Evolutionary conservation across 2,797 vertebrate species (phyloP).

Genomic region (Sparus aurata): DNA sequence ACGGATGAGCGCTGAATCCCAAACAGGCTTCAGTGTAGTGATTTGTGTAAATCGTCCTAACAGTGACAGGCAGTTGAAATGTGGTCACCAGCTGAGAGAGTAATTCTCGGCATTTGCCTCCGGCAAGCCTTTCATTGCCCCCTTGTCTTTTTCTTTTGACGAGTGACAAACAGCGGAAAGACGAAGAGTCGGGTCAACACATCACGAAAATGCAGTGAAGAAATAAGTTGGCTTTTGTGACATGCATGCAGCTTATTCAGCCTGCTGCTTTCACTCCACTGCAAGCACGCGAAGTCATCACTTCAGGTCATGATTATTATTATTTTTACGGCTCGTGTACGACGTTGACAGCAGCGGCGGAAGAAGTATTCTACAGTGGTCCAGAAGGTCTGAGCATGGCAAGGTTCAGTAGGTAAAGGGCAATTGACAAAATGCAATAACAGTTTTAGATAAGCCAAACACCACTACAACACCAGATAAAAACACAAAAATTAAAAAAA

Average conservation of each 20-base stretch:
- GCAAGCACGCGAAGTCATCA: background rate
- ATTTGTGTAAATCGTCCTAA: conserved; percentile 12
- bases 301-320: background rate
- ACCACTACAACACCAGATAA: too few relatives aligned
- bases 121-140: conserved; percentile 1
- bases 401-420: too few relatives aligned
- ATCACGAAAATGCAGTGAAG: conserved; percentile 12
- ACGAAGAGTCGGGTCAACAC: background rate
- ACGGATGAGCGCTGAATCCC: conserved; percentile 1
- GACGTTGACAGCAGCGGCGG: background rate
- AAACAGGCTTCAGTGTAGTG: conserved; percentile 6
- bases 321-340: background rate
- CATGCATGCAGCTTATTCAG: background rate
- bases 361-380: too few relatives aligned
- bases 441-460: too few relatives aligned
- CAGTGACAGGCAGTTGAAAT: conserved; percentile 4
- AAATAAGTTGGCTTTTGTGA: conserved; percentile 9
- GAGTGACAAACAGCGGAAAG: conserved; percentile 11
- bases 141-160: conserved; percentile 4
- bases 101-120: conserved; percentile 20
- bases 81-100: conserved; percentile 1
- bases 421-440: too few relatives aligned
- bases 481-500: too few relatives aligned
- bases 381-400: too few relatives aligned
- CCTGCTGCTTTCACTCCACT: background rate